phyloP scores from a whole-genome alignment of 2,888 invertebrate species.

The Catocala nupta region DNA sequence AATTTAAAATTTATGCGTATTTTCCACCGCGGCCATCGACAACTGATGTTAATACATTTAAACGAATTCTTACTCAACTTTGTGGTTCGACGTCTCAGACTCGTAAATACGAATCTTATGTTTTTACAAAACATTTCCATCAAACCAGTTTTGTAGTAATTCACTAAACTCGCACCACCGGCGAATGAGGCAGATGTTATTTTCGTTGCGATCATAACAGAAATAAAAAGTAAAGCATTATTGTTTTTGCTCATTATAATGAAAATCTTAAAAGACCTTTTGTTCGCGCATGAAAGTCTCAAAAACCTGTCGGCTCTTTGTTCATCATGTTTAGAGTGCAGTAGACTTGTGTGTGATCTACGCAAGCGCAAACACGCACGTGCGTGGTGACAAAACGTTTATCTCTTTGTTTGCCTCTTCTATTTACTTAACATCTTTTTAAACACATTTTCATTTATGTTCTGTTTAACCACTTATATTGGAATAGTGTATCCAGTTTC shows the following conservation, averaged over 20 bases:
- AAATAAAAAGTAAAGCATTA: constrained; percentile 51
- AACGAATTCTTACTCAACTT: constrained; percentile 55
- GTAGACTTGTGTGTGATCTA: constrained; percentile 55
- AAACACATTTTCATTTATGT: constrained; percentile 48
- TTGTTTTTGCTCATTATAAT: constrained; percentile 52
- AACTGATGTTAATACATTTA: constrained; percentile 51
- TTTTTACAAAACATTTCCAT: constrained; percentile 59
- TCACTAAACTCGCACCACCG: constrained; percentile 51
- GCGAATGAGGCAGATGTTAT: constrained; percentile 62
- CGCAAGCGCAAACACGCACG: constrained; percentile 74
- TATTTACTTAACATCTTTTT: constrained; percentile 66
- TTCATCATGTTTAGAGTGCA: constrained; percentile 49
- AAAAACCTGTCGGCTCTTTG: constrained; percentile 46
- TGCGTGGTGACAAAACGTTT: constrained; percentile 72
- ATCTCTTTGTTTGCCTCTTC: constrained; percentile 66
- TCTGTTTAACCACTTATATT: constrained; percentile 34
- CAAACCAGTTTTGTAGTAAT: constrained; percentile 62
- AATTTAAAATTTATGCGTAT: constrained; percentile 30
- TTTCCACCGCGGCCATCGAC: constrained; percentile 29
- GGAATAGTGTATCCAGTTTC: constrained; percentile 34
- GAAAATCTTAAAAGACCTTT: constrained; percentile 49
- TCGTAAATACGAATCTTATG: constrained; percentile 46
- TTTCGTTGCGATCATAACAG: constrained; percentile 56
- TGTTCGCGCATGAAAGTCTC: constrained; percentile 43
- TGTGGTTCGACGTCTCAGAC: constrained; percentile 34